Conservation (phyloP, 2,113 vertebrate genomes). For the Xiphias gladius region DNA sequence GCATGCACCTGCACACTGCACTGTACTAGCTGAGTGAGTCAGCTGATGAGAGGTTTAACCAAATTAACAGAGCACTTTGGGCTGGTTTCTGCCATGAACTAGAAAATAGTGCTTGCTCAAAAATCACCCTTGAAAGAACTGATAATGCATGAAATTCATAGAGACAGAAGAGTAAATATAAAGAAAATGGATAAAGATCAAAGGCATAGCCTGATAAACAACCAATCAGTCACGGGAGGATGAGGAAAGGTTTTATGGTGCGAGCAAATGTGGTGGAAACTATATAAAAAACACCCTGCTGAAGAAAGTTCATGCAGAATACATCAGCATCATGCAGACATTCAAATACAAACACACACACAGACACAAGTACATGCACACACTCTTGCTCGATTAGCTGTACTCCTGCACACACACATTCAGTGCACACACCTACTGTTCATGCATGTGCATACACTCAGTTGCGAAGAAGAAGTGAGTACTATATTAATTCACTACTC, state of each 20-base stretch:
- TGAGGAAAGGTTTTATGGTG: conserved; percentile 44
- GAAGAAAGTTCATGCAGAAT: conserved; percentile 71
- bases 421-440: conserved; percentile 44
- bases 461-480: conserved; percentile 60
- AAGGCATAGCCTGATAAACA: conserved; percentile 59
- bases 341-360: conserved; percentile 29
- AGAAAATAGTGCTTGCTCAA: conserved; percentile 3
- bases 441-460: conserved; percentile 75
- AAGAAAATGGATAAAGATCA: conserved; percentile 58
- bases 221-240: conserved; percentile 70
- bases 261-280: conserved; percentile 50
- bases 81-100: conserved; percentile 14
- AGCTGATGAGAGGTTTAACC: conserved; percentile 26
- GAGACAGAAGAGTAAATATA: conserved; percentile 24
- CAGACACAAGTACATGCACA: conserved; percentile 14
- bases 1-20: conserved; percentile 62
- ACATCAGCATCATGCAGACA: conserved; percentile 54
- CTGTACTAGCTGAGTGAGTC: conserved; percentile 49
- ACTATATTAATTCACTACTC: conserved; percentile 80
- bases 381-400: conserved; percentile 27
- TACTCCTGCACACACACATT: conserved; percentile 31
- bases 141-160: conserved; percentile 31
- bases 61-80: not conserved
- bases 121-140: not conserved
- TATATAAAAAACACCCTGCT: conserved; percentile 41